phyloP scores from a whole-genome alignment of 2,888 invertebrate species.

The Saturnia pavonia region DNA sequence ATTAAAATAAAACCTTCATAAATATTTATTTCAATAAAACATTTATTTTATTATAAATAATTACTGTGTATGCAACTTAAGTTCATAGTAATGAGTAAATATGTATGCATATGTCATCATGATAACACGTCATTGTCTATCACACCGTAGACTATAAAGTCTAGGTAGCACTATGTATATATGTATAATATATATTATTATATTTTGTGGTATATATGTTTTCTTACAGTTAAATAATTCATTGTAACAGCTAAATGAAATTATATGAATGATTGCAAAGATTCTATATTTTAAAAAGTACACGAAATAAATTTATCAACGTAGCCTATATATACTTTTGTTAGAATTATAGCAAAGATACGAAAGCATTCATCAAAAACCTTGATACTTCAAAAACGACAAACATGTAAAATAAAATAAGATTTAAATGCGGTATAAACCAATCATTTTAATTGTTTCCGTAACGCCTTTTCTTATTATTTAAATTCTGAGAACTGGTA shows the following conservation, averaged over 20 bases:
- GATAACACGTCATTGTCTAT: background rate
- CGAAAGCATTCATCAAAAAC: background rate
- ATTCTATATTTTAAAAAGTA: background rate
- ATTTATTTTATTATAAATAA: too few species aligned
- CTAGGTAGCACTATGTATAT: too few species aligned
- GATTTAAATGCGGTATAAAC: background rate
- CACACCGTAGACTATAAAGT: background rate
- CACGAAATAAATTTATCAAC: background rate
- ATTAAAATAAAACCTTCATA: too few species aligned
- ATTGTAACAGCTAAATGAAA: background rate
- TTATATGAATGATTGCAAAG: too few species aligned
- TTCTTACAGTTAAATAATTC: too few species aligned
- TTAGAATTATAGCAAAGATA: background rate
- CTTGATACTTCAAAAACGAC: background rate
- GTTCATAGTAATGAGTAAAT: too few species aligned
- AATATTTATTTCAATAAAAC: too few species aligned
- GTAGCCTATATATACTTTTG: background rate
- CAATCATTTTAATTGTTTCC: slow-evolving; percentile 11
- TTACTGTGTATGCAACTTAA: too few species aligned
- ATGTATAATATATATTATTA: too few species aligned
- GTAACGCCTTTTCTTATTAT: background rate
- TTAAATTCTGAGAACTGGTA: slow-evolving; percentile 6
- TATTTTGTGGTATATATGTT: too few species aligned
- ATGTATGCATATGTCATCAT: background rate
- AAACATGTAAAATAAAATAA: background rate